Evolutionary conservation across 1,140 invertebrate genomes (phyloP), one percentile per base, ranked within the genome.

Genomic region (Drosophila nasuta): DNA sequence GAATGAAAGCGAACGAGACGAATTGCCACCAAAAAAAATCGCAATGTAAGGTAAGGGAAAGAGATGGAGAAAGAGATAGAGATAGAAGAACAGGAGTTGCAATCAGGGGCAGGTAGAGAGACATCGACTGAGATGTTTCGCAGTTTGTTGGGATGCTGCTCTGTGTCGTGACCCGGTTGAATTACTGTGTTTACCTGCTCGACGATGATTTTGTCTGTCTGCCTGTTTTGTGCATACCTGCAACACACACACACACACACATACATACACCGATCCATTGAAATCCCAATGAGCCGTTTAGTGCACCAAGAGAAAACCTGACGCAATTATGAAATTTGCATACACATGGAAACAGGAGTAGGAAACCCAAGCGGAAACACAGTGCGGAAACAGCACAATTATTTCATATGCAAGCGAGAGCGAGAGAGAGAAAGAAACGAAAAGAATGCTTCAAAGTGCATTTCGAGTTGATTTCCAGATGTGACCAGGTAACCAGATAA

Each of bases 241-340:
- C 8, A 25, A 25, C 20, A 25, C 20, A 25, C 20, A 20, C 0
- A 20, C 0, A 20, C 2, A 25, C 20, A 20, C 3, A 20, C 20
- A 25, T 4, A 25, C 20, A 25, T 25, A 25, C 6, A 6, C 46
- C 5, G 2, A 8, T 4, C 13, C 15, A 48, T 28, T 49, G 59
- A n/a, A 49, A 48, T 48, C 10, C 11, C 41, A 30, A 46, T 48
- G 46, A 48, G 46, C 46, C 46, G 46, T 20, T 48, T 48, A 48
- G 13, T 17, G 46, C 17, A 20, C 15, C 46, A 20, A 48, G 46
- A 48, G 46, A 17, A 48, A 8, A 17, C 46, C 46, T 48, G 46
- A 48, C 13, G 46, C 46, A 48, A 48, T 48, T 48, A 48, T 48
- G 46, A 48, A 48, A 48, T 48, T 48, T 48, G 46, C 46, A 48